Percentiles rank a stretch among this genome's conserved stretches.
Conservation (phyloP, 64 coral and sea anemone genomes). For the Cladopsammia gracilis region DNA sequence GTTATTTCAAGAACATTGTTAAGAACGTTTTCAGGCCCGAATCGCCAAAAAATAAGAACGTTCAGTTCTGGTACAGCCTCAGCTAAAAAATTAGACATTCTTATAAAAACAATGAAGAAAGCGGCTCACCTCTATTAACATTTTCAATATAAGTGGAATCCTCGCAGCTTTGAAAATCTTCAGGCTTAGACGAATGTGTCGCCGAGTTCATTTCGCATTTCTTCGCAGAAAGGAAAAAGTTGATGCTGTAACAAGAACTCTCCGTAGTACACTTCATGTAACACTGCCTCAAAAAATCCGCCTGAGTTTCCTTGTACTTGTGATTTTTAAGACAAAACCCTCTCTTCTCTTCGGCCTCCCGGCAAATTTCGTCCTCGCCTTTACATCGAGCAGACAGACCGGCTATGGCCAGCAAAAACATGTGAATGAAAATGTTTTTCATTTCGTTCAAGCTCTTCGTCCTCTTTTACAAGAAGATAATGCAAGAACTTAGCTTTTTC, state of each 20-base stretch:
- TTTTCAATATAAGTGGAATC: not conserved
- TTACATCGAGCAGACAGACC: not conserved
- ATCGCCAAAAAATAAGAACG: too few species aligned
- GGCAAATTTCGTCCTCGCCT: not conserved
- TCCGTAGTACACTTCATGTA: not conserved
- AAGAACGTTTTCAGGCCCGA: too few species aligned
- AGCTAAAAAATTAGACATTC: too few species aligned
- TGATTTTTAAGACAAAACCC: not conserved
- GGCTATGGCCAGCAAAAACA: not conserved
- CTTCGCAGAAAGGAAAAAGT: not conserved
- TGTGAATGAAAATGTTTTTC: not conserved
- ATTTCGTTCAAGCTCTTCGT: not conserved
- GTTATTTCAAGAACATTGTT: too few species aligned
- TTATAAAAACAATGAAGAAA: too few species aligned
- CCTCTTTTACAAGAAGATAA: too few species aligned
- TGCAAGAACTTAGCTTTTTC: too few species aligned
- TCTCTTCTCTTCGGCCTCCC: not conserved
- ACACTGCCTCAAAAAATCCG: not conserved
- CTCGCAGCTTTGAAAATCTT: not conserved
- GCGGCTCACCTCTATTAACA: not conserved
- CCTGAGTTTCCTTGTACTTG: not conserved
- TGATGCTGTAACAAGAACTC: not conserved
- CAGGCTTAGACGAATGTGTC: not conserved
- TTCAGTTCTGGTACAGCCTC: too few species aligned
- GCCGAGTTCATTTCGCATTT: not conserved